Percentiles rank a stretch among this genome's conserved stretches.
Conservation (phyloP, 2,113 vertebrate genomes). For the Podilymbus podiceps region DNA sequence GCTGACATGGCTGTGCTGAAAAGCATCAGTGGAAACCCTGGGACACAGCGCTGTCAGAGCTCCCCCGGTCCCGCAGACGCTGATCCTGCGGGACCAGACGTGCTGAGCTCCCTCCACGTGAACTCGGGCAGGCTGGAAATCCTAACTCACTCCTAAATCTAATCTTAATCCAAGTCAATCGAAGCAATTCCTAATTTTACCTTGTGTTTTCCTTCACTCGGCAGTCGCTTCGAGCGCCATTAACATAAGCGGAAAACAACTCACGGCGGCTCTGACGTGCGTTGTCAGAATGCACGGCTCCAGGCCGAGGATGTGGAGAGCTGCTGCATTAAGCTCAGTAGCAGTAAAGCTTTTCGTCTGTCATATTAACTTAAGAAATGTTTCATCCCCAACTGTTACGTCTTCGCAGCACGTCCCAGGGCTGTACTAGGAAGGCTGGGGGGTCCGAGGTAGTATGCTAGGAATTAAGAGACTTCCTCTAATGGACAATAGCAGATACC, state of each 20-base stretch:
- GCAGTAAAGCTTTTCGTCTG: not conserved
- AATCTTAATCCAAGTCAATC: not conserved
- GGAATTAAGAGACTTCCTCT: not conserved
- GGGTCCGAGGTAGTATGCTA: not conserved
- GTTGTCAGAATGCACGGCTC: rapidly evolving
- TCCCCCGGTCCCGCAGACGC: not conserved
- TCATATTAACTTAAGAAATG: not conserved
- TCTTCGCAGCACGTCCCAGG: not conserved
- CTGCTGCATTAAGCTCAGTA: not conserved
- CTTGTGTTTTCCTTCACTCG: not conserved
- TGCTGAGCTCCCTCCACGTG: not conserved
- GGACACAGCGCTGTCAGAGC: not conserved
- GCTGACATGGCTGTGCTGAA: rapidly evolving
- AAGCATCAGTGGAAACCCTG: not conserved
- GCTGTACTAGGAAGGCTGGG: not conserved
- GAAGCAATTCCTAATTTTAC: not conserved
- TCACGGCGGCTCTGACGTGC: rapidly evolving
- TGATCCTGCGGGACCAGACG: rapidly evolving
- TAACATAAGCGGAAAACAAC: not conserved
- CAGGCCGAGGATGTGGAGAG: not conserved
- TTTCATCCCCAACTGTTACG: not conserved
- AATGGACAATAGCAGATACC: not conserved
- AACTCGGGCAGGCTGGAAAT: not conserved
- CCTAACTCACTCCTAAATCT: not conserved
- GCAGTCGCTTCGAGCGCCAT: not conserved